phyloP scores from a whole-genome alignment of 2,113 vertebrate species.

The Climacteris rufus region DNA sequence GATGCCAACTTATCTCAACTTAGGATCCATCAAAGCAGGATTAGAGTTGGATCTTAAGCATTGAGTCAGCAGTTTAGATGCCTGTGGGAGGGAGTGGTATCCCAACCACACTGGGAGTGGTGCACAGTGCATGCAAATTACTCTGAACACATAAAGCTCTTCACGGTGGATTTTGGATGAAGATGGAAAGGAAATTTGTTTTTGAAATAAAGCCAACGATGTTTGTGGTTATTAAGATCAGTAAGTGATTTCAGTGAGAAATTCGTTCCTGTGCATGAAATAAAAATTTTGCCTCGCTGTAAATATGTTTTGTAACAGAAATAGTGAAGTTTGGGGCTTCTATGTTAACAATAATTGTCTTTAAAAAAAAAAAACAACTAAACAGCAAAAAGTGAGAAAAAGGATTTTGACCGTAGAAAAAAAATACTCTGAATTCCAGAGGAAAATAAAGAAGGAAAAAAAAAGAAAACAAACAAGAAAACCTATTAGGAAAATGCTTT shows the following conservation, averaged over 20 bases:
- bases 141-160: not conserved
- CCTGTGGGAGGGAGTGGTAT: not conserved
- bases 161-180: not conserved
- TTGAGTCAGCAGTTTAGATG: not conserved
- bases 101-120: not conserved
- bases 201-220: not conserved
- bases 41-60: not conserved
- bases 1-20: not conserved
- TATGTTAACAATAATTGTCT: not conserved
- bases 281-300: not conserved
- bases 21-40: not conserved
- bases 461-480: not conserved
- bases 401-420: not conserved
- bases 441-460: rapidly evolving
- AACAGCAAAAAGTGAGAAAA: not conserved
- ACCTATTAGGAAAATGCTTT: not conserved
- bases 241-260: not conserved
- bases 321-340: not conserved
- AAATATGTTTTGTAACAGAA: not conserved
- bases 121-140: not conserved
- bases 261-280: not conserved
- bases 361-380: not conserved
- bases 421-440: not conserved
- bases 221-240: not conserved
- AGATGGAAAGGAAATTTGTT: not conserved